Percentiles rank a stretch among this genome's conserved stretches.
Evolutionary conservation across 1,140 invertebrate species (phyloP).

Genomic region (Tetraneura akinire): DNA sequence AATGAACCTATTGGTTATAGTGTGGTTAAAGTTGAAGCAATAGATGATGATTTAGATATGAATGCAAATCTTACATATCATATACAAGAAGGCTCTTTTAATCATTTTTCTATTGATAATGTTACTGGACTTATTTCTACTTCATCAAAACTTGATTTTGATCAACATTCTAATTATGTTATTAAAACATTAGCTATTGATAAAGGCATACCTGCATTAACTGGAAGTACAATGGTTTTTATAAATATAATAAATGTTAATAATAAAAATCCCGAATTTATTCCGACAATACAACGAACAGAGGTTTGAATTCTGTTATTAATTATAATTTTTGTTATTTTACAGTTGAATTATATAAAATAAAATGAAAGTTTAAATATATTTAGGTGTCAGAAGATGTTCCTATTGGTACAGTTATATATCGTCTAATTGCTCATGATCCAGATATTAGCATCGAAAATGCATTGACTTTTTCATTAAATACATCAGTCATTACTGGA

Average conservation of each 20-base stretch:
- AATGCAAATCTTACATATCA: constrained; percentile 80
- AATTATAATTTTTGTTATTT: not conserved
- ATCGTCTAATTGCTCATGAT: constrained; percentile 75
- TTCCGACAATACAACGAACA: constrained; percentile 76
- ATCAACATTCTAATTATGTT: constrained; percentile 74
- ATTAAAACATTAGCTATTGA: constrained; percentile 81
- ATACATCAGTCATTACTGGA: constrained; percentile 73
- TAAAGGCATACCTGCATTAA: constrained; percentile 74
- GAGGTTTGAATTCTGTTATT: constrained; percentile 63
- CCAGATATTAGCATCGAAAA: constrained; percentile 74
- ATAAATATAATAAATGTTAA: constrained; percentile 83
- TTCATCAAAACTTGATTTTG: constrained; percentile 78
- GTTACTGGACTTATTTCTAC: constrained; percentile 76
- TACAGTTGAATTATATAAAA: too few relatives aligned
- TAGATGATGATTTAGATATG: constrained; percentile 78
- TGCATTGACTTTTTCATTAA: constrained; percentile 69
- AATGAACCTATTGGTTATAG: constrained; percentile 70
- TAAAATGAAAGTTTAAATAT: too few relatives aligned
- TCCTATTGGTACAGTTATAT: constrained; percentile 70
- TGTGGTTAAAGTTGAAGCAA: constrained; percentile 71
- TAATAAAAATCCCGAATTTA: constrained; percentile 85
- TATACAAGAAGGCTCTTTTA: constrained; percentile 81
- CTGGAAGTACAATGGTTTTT: constrained; percentile 76
- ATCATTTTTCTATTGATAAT: constrained; percentile 79
- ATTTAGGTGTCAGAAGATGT: constrained; percentile 73